Percentiles rank a stretch among this genome's conserved stretches.
phyloP scores from a whole-genome alignment of 2,888 invertebrate species.

The Apotomis capreana region DNA sequence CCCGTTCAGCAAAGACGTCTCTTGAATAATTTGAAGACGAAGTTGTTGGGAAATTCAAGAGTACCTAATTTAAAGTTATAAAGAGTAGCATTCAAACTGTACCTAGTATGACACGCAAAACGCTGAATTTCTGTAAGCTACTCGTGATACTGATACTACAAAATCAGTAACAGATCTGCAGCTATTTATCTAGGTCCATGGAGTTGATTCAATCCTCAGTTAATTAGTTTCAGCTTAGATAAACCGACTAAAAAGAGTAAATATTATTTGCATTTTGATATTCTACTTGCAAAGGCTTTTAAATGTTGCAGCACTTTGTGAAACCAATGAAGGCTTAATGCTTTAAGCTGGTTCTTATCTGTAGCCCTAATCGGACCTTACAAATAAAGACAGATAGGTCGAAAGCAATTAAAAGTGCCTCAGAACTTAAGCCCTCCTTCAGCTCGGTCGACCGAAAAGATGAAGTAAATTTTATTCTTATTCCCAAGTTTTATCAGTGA shows the following conservation, averaged over 20 bases:
- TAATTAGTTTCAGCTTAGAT: constrained; percentile 2
- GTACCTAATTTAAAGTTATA: background rate
- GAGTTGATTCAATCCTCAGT: background rate
- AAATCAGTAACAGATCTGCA: no score
- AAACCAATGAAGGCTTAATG: constrained; percentile 1
- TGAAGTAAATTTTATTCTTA: constrained; percentile 43
- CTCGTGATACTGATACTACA: no score
- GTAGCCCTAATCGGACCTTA: constrained; percentile 44
- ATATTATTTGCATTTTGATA: background rate
- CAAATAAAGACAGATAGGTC: constrained; percentile 56
- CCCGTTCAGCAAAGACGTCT: no score
- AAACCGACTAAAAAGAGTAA: background rate
- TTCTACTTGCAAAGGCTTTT: background rate
- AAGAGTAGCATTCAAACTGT: no score
- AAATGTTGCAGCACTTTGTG: background rate
- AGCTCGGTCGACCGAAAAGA: constrained; percentile 43
- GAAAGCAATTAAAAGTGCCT: constrained; percentile 67
- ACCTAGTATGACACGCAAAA: no score
- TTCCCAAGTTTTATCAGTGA: constrained; percentile 35
- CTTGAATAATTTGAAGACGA: no score
- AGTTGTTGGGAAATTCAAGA: background rate
- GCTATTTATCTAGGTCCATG: background rate
- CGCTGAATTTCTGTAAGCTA: no score
- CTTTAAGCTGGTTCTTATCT: constrained; percentile 10
- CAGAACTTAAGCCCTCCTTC: constrained; percentile 55